phyloP scores from a whole-genome alignment of 2,797 vertebrate species.

The Galago senegalensis region DNA sequence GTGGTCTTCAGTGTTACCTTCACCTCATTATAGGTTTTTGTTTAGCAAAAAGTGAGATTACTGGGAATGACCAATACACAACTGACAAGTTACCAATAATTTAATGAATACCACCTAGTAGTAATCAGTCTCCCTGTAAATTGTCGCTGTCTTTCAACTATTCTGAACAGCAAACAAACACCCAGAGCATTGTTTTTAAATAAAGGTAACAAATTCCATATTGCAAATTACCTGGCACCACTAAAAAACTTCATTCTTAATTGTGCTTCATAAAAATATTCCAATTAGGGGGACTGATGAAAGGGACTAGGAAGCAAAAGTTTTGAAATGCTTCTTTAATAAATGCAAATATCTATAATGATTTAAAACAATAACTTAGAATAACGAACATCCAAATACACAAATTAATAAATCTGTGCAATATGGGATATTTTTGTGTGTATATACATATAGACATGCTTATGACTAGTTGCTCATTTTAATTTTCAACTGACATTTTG shows the following conservation, averaged over 20 bases:
- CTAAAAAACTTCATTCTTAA: conserved; percentile 3
- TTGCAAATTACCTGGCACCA: not conserved
- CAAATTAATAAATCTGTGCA: not conserved
- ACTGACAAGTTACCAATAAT: not conserved
- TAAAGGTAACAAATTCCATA: not conserved
- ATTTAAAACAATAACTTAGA: not conserved
- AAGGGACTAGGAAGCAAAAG: not conserved
- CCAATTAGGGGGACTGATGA: not conserved
- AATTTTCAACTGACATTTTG: conserved; percentile 36
- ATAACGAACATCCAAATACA: not conserved
- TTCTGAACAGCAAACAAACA: not conserved
- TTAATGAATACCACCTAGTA: not conserved
- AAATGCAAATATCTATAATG: conserved; percentile 9
- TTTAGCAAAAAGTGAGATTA: not conserved
- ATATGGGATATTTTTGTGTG: not conserved
- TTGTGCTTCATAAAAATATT: not conserved
- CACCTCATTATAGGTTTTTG: not conserved
- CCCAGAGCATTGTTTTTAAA: not conserved
- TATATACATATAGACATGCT: not conserved
- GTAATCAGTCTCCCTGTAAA: not conserved
- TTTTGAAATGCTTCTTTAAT: not conserved
- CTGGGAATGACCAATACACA: not conserved
- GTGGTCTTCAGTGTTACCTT: not conserved
- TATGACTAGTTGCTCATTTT: not conserved
- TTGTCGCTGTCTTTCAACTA: not conserved